Percentiles rank a stretch among this genome's conserved stretches.
Conservation (phyloP, 2,888 invertebrate species). For the Drosophila fulvimacula region DNA sequence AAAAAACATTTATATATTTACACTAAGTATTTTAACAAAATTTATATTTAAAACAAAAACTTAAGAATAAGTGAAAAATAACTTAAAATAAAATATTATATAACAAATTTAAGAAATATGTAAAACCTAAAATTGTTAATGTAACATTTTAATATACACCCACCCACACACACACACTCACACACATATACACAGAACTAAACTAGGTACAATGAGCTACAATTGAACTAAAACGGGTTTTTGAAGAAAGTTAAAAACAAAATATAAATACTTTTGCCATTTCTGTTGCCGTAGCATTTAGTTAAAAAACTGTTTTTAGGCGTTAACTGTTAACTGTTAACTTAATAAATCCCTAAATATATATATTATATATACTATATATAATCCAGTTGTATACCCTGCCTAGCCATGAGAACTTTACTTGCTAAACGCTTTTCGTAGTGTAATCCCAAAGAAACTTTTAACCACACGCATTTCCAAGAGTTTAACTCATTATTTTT, state of each 20-base stretch:
- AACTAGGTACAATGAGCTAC: conserved; percentile 69
- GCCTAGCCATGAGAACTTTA: conserved; percentile 50
- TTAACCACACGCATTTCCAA: conserved; percentile 72
- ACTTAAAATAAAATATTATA: conserved; percentile 17
- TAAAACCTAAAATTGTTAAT: conserved; percentile 47
- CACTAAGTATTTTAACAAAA: conserved; percentile 74
- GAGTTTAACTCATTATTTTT: conserved; percentile 75
- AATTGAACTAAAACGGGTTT: conserved; percentile 60
- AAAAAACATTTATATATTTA: conserved; percentile 65
- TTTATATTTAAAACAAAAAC: conserved; percentile 57
- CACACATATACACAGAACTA: conserved; percentile 23
- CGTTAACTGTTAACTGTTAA: conserved; percentile 60
- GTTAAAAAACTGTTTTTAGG: conserved; percentile 57
- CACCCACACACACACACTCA: conserved; percentile 24
- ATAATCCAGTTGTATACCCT: conserved; percentile 42
- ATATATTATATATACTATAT: conserved; percentile 24
- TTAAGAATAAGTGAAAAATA: conserved; percentile 51
- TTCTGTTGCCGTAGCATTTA: conserved; percentile 69
- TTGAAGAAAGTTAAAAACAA: conserved; percentile 22
- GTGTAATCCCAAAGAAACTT: conserved; percentile 39
- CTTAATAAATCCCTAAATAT: conserved; percentile 23
- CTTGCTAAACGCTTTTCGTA: conserved; percentile 54
- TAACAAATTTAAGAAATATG: conserved; percentile 21
- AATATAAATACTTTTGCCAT: conserved; percentile 33
- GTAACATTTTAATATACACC: conserved; percentile 15